A percentile compares a stretch with the other conserved stretches of the same genome.
Conservation (phyloP, 2,888 invertebrate species). For the Spatulosminthurus flaviceps region DNA sequence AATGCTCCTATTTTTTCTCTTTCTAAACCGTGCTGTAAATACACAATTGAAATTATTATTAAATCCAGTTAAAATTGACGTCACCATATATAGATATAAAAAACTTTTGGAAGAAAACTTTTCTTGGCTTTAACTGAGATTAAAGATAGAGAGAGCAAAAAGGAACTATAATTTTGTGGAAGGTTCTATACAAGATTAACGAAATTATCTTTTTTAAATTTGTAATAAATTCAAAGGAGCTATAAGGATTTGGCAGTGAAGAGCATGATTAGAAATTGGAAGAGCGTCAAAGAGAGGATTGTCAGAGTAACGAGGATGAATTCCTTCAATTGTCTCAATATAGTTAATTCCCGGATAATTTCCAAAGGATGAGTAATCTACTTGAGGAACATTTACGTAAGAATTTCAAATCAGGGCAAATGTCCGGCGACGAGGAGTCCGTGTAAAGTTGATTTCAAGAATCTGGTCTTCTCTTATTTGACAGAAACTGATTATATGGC, state of each 20-base stretch:
- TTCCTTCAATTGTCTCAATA: not conserved
- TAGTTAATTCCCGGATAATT: not conserved
- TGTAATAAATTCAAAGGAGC: constrained; percentile 1
- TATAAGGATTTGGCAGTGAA: constrained; percentile 12
- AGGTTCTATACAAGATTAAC: not conserved
- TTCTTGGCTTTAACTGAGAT: not conserved
- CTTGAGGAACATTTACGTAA: not conserved
- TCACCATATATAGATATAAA: no score
- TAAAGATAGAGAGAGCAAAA: not conserved
- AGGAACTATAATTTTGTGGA: not conserved
- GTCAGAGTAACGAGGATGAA: no score
- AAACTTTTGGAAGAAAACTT: no score
- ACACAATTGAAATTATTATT: no score
- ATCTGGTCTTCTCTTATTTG: no score
- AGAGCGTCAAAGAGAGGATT: not conserved
- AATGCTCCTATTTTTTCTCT: no score
- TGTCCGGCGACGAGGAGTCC: not conserved
- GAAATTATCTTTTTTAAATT: constrained; percentile 7
- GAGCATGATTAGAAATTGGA: constrained; percentile 1
- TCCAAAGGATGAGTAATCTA: not conserved
- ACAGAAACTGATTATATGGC: not conserved
- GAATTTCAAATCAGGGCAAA: not conserved
- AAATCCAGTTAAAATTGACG: no score
- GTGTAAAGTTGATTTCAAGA: no score
- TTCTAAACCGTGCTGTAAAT: no score